Base-by-base conservation (phyloP, 2,797 vertebrate genomes). In the Chaetodon trifasciatus region DNA sequence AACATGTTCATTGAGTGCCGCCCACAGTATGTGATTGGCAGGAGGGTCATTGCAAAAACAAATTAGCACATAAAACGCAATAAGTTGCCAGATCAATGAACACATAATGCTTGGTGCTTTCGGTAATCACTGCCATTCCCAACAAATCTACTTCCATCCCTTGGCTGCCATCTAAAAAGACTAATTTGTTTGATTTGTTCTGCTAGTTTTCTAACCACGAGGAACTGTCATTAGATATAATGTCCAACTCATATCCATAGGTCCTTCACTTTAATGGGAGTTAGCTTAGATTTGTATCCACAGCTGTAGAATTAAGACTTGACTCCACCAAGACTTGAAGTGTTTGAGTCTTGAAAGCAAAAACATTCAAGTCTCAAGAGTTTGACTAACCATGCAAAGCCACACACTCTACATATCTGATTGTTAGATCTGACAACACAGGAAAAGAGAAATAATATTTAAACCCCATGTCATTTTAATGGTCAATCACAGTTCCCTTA, bases 1-100 rank as follows among this genome's bases (percentile, higher is more conserved):
- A 28, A 55, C 0, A 56, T 5, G 47, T 47, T 68, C n/a, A 32
- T 0, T 15, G 40, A 50, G 62, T 62, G 56, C 15, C 57, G 19
- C 69, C 69, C 28, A 57, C 68, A 68, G 40, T 13, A 49, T 72
- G 40, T 77, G 68, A 72, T 57, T 77, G 74, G 55, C 79, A 71
- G 68, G 17, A 37, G 47, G 9, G 19, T 35, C 11, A 0, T 5
- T 16, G 12, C 1, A 19, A 60, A 70, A 62, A 62, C 49, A 47
- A 40, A 46, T 47, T 12, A 40, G 28, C 70, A 53, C 50, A 57
- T 19, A 64, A 64, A 24, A 52, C 24, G 3, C n/a, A 15, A 7
- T 15, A 12, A 21, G 47, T 61, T 53, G 19, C 61, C 60, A 71
- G 28, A 50, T 50, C 23, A 42, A 42, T 28, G 19, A 47, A 63